These are phyloP conservation scores for Phocoena phocoena DNA, from an alignment of 2,113 vertebrate species.

Conservation along the genomic window DNA sequence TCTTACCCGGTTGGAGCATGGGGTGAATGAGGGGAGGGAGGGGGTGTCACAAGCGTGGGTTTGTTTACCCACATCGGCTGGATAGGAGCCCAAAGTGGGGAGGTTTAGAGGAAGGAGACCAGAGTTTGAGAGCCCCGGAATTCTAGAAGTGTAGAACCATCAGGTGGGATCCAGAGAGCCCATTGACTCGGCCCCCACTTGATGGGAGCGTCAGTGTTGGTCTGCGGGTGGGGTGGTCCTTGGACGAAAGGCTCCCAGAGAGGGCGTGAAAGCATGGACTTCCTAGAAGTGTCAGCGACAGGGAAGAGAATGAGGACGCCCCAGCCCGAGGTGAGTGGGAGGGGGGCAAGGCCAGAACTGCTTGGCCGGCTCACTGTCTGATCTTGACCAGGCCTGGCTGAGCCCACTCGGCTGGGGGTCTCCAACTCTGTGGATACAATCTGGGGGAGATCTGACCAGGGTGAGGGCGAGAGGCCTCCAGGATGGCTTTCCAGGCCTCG, in stretches of 20 bases:
- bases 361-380: background rate
- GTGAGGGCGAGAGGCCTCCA: background rate
- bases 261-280: background rate
- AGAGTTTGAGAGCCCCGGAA: constrained; percentile 35
- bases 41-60: accelerated
- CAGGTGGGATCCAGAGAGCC: background rate
- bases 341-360: background rate
- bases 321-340: background rate
- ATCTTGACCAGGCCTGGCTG: background rate
- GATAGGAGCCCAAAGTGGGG: background rate
- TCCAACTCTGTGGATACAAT: too few species aligned
- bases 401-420: background rate
- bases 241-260: background rate
- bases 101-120: background rate
- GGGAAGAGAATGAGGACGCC: background rate
- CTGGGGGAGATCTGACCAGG: background rate
- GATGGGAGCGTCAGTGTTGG: background rate
- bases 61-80: background rate
- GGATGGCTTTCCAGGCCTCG: background rate
- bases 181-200: too few species aligned
- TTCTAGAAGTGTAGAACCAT: constrained; percentile 68
- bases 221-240: too few species aligned
- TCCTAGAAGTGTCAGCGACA: background rate
- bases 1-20: accelerated
- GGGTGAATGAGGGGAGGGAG: accelerated